phyloP scores from a whole-genome alignment of 2,888 invertebrate species.

The Myathropa florea region DNA sequence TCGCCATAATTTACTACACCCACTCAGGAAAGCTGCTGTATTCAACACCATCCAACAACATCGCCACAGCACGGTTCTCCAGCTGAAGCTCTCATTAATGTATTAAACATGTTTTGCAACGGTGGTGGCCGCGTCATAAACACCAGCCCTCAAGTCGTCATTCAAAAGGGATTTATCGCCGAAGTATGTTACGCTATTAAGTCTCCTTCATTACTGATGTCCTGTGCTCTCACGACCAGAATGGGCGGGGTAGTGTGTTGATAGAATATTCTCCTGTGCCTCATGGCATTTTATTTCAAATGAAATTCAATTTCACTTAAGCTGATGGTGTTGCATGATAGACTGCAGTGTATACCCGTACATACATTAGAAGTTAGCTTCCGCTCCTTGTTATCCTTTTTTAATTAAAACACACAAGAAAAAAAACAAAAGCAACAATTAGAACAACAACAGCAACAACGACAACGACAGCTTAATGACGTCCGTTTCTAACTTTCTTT shows the following conservation, averaged over 20 bases:
- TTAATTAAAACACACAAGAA: slow-evolving; percentile 57
- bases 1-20: slow-evolving; percentile 27
- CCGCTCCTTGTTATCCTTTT: slow-evolving; percentile 51
- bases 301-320: slow-evolving; percentile 59
- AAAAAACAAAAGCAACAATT: background rate
- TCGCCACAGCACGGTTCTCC: background rate
- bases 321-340: slow-evolving; percentile 51
- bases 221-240: background rate
- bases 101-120: slow-evolving; percentile 61
- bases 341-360: slow-evolving; percentile 45
- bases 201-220: slow-evolving; percentile 6
- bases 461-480: slow-evolving; percentile 55
- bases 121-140: slow-evolving; percentile 51
- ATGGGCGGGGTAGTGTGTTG: background rate
- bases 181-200: slow-evolving; percentile 20
- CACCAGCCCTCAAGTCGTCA: slow-evolving; percentile 45
- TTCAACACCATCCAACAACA: background rate
- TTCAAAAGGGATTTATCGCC: slow-evolving; percentile 57
- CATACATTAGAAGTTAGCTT: background rate
- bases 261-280: background rate
- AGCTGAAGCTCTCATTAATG: slow-evolving; percentile 61
- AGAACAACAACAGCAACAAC: slow-evolving; percentile 6
- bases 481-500: slow-evolving; percentile 53
- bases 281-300: slow-evolving; percentile 21
- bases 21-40: slow-evolving; percentile 5